Conservation (phyloP, 2,113 vertebrate species). For the Oostethus manadensis region DNA sequence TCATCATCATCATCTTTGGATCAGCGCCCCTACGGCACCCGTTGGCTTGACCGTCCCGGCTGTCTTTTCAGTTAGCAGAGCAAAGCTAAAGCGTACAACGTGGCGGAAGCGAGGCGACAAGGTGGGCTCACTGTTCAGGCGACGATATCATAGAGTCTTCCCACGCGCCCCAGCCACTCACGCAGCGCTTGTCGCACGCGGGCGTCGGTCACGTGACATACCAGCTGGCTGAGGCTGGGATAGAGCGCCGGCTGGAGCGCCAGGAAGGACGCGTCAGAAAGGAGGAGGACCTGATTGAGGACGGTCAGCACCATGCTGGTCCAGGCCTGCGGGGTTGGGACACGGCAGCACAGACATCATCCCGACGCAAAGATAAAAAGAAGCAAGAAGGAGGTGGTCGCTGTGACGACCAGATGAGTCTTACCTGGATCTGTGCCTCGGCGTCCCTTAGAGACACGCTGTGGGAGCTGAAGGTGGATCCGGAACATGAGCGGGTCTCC, state of each 20-base stretch:
- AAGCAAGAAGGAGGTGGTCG: no score
- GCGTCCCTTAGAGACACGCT: slow-evolving; percentile 84
- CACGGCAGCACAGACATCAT: neutral
- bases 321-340: slow-evolving; percentile 79
- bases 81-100: neutral
- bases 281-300: slow-evolving; percentile 88
- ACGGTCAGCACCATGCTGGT: slow-evolving; percentile 96
- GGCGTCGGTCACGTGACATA: slow-evolving; percentile 88
- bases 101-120: neutral
- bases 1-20: neutral
- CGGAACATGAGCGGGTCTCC: slow-evolving; percentile 86
- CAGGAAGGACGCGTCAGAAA: slow-evolving; percentile 84
- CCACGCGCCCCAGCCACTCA: slow-evolving; percentile 91
- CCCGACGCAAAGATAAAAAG: neutral
- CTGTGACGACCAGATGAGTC: neutral
- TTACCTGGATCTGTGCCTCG: slow-evolving; percentile 93
- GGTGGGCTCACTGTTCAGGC: slow-evolving; percentile 35
- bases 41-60: no score
- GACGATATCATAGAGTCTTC: slow-evolving; percentile 90
- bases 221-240: slow-evolving; percentile 93
- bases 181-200: slow-evolving; percentile 88
- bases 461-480: slow-evolving; percentile 86
- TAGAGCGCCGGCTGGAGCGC: slow-evolving; percentile 91
- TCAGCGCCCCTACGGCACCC: neutral
- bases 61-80: neutral